Evolutionary conservation across 2,888 invertebrate species (phyloP).

Genomic region (Hirtodrosophila histrioides): DNA sequence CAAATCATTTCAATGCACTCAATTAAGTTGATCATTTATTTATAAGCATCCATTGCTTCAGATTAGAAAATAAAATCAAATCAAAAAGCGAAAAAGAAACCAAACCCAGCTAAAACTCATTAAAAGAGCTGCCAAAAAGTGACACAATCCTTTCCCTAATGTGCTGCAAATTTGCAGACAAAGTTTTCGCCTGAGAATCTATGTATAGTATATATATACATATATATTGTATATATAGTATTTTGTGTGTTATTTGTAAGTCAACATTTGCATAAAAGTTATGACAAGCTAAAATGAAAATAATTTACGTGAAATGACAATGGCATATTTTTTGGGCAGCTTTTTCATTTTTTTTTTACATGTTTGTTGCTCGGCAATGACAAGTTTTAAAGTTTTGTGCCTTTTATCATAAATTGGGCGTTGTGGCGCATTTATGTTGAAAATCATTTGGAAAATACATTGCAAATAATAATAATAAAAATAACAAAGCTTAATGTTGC

Average conservation of each 20-base stretch:
- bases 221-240: slow-evolving; percentile 2
- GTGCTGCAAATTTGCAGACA: slow-evolving; percentile 3
- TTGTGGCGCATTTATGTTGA: slow-evolving; percentile 6
- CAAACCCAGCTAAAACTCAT: slow-evolving; percentile 33
- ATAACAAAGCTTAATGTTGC: slow-evolving; percentile 23
- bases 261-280: slow-evolving; percentile 61
- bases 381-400: slow-evolving; percentile 27
- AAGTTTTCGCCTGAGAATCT: slow-evolving; percentile 31
- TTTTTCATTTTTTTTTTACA: not conserved
- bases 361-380: slow-evolving; percentile 9
- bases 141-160: slow-evolving; percentile 12
- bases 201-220: slow-evolving; percentile 1
- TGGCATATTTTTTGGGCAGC: slow-evolving; percentile 20
- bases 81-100: too few species aligned
- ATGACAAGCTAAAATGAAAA: slow-evolving; percentile 61
- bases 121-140: slow-evolving; percentile 32
- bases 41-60: slow-evolving; percentile 1
- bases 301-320: slow-evolving; percentile 45
- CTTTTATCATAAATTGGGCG: slow-evolving; percentile 16
- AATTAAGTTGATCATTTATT: slow-evolving; percentile 46
- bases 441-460: slow-evolving; percentile 26
- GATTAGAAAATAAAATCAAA: too few species aligned
- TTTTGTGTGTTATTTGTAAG: slow-evolving; percentile 30
- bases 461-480: slow-evolving; percentile 3
- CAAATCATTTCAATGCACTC: slow-evolving; percentile 40